Percentiles rank a stretch among this genome's conserved stretches.
These are phyloP conservation scores for Struthio camelus DNA, from an alignment of 2,113 vertebrate genomes.

Conservation along the genomic window DNA sequence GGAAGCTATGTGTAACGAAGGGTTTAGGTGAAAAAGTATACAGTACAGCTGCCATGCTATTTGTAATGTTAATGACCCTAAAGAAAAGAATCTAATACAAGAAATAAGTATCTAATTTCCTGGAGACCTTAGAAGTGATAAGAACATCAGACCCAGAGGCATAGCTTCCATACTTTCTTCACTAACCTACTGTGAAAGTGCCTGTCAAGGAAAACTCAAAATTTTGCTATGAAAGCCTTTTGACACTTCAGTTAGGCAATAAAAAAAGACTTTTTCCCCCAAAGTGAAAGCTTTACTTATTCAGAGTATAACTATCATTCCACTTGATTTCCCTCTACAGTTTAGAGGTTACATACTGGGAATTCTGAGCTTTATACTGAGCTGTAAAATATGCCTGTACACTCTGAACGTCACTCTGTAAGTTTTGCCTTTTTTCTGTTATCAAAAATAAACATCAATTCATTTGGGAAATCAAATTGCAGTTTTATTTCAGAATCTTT, in stretches of 20 bases:
- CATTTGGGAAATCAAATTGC: neutral
- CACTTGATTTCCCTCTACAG: neutral
- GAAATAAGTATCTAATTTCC: neutral
- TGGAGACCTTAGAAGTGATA: neutral
- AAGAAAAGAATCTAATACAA: neutral
- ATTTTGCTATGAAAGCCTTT: neutral
- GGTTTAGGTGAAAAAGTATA: neutral
- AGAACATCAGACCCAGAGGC: neutral
- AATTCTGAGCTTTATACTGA: constrained; percentile 31
- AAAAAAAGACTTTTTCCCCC: neutral
- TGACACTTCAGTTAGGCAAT: neutral
- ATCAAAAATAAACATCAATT: neutral
- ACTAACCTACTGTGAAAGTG: neutral
- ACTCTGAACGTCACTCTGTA: neutral
- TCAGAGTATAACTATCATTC: neutral
- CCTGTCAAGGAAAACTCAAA: neutral
- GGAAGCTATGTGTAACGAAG: neutral
- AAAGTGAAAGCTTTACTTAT: neutral
- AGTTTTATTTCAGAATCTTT: neutral
- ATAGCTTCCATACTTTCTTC: neutral
- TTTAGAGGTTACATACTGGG: neutral
- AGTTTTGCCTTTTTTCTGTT: neutral
- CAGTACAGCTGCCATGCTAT: neutral
- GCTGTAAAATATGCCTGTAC: neutral
- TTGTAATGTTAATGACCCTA: neutral